Evolutionary conservation across 1,140 invertebrate species (phyloP).

Genomic region (Habropoda laboriosa): DNA sequence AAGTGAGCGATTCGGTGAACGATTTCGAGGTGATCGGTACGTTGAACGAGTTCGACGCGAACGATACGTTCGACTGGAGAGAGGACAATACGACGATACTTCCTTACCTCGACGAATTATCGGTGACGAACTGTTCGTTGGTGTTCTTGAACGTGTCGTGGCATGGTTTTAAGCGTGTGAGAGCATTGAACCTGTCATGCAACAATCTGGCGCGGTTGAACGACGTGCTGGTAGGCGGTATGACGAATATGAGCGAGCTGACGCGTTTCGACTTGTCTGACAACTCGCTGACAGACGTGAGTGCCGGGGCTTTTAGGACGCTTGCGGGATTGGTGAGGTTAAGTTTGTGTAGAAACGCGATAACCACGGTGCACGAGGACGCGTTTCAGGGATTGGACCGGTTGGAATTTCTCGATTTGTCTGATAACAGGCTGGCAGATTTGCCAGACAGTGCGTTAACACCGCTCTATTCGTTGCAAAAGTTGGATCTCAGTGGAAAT

Average conservation of each 20-base stretch:
- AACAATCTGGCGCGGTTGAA: constrained; percentile 80
- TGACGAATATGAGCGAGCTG: constrained; percentile 68
- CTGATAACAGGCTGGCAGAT: constrained; percentile 84
- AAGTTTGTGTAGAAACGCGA: constrained; percentile 83
- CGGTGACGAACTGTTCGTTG: constrained; percentile 73
- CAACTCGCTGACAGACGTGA: constrained; percentile 75
- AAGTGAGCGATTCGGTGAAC: constrained; percentile 44
- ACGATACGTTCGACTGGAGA: constrained; percentile 1
- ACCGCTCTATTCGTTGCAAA: constrained; percentile 84
- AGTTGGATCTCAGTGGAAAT: constrained; percentile 88
- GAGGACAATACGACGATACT: constrained; percentile 39
- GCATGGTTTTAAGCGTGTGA: constrained; percentile 78
- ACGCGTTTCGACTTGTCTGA: constrained; percentile 84
- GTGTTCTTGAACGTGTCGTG: constrained; percentile 74
- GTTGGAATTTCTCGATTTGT: constrained; percentile 84
- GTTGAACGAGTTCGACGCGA: background rate
- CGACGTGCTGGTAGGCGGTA: constrained; percentile 53
- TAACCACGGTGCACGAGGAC: constrained; percentile 81
- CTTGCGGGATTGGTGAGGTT: constrained; percentile 79
- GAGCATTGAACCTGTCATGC: constrained; percentile 80
- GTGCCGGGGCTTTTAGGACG: constrained; percentile 69
- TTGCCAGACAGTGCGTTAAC: constrained; percentile 84
- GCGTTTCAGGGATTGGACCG: constrained; percentile 79
- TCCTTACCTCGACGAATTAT: constrained; percentile 63
- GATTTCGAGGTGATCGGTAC: constrained; percentile 36